Evolutionary conservation across 2,113 vertebrate species (phyloP).

Genomic region (Ursus arctos): DNA sequence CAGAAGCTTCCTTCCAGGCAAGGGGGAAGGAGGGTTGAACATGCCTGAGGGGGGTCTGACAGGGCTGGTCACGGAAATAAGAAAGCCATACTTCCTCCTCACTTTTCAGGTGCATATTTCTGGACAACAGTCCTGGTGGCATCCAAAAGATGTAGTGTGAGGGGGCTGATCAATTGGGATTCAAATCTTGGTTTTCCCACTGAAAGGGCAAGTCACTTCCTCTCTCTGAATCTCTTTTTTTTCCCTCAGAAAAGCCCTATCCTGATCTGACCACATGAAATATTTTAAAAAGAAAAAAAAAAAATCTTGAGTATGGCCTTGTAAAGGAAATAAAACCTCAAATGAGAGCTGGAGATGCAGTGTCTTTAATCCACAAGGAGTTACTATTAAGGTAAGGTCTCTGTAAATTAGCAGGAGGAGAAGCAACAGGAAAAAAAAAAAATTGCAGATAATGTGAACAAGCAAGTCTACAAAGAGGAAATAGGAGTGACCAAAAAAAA

Average conservation of each 20-base stretch:
- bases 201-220: background rate
- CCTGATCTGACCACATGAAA: background rate
- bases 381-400: background rate
- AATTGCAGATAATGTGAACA: background rate
- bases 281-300: background rate
- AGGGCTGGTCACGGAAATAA: fast-evolving
- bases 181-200: background rate
- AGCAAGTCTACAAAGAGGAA: background rate
- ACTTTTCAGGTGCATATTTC: background rate
- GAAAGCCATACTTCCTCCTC: fast-evolving
- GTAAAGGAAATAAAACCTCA: background rate
- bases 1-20: background rate
- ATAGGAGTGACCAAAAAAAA: background rate
- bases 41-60: too few relatives aligned
- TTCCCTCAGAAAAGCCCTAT: background rate
- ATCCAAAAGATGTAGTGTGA: background rate
- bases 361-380: background rate
- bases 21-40: background rate
- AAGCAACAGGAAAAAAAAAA: background rate
- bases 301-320: background rate
- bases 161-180: background rate
- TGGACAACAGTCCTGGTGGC: background rate
- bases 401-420: background rate
- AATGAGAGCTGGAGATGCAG: background rate
- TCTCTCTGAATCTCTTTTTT: background rate